Conservation (phyloP, 2,113 vertebrate genomes). For the Engraulis encrasicolus region DNA sequence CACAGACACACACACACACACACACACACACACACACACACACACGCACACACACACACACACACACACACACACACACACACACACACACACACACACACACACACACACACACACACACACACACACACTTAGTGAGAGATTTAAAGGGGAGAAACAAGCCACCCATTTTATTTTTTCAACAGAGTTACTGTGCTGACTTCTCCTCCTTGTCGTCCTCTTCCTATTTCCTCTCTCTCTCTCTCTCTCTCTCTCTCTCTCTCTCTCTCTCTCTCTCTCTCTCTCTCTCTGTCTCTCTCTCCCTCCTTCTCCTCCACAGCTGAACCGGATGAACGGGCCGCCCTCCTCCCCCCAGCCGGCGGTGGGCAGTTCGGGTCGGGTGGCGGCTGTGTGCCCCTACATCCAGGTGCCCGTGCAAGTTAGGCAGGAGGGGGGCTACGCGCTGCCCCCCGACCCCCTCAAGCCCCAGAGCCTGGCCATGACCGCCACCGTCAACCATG, state of each 20-base stretch:
- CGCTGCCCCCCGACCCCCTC: slow-evolving; percentile 83
- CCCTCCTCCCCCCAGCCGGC: slow-evolving; percentile 89
- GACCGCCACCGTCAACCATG: slow-evolving; percentile 80
- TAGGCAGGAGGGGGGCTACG: slow-evolving; percentile 74
- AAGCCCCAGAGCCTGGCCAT: slow-evolving; percentile 90
- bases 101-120: background rate
- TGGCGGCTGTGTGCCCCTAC: slow-evolving; percentile 95
- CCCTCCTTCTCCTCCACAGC: slow-evolving; percentile 68
- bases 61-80: background rate
- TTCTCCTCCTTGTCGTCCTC: slow-evolving; percentile 19
- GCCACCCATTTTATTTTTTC: background rate
- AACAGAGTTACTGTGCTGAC: background rate
- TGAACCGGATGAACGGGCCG: slow-evolving; percentile 89
- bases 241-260: slow-evolving; percentile 21
- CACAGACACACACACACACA: background rate
- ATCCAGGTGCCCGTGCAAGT: slow-evolving; percentile 88
- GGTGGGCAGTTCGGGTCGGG: slow-evolving; percentile 84
- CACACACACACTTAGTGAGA: background rate
- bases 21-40: background rate
- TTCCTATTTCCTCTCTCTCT: too few relatives aligned
- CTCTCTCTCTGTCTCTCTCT: slow-evolving; percentile 31
- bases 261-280: slow-evolving; percentile 38
- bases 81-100: background rate
- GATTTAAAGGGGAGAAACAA: background rate
- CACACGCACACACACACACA: background rate